These are phyloP conservation scores for Carassius gibelio DNA, from an alignment of 2,113 vertebrate species.

Conservation along the genomic window DNA sequence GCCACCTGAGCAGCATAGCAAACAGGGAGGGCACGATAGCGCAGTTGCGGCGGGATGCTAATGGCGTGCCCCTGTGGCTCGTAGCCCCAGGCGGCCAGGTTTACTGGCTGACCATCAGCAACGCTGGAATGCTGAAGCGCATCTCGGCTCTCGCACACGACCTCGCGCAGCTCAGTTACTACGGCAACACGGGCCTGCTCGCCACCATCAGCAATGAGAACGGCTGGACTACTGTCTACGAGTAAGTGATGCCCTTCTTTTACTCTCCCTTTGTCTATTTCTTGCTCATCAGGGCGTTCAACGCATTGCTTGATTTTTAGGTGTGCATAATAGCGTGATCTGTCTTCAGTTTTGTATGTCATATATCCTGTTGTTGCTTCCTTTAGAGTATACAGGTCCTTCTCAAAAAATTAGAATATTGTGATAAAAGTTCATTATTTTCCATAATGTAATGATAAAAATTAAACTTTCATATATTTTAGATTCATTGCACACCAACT, in stretches of 20 bases:
- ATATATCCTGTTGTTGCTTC: constrained; percentile 25
- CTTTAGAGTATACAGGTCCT: not conserved
- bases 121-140: constrained; percentile 84
- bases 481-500: too few species aligned
- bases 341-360: constrained; percentile 25
- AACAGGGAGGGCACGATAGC: constrained; percentile 80
- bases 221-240: constrained; percentile 88
- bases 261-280: not conserved
- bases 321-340: not conserved
- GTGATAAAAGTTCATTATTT: too few species aligned
- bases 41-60: constrained; percentile 84
- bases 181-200: constrained; percentile 85
- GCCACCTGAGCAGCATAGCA: constrained; percentile 75
- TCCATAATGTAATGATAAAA: too few species aligned
- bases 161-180: constrained; percentile 86
- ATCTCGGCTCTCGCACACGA: constrained; percentile 88
- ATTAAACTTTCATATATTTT: too few species aligned
- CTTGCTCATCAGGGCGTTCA: not conserved
- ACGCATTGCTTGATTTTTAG: not conserved
- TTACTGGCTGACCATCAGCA: constrained; percentile 88
- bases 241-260: constrained; percentile 74
- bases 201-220: constrained; percentile 89
- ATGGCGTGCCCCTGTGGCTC: constrained; percentile 85
- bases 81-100: constrained; percentile 85
- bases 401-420: too few species aligned